These are phyloP conservation scores for Peromyscus nudipes DNA, from an alignment of 2,797 vertebrate species.

Conservation along the genomic window DNA sequence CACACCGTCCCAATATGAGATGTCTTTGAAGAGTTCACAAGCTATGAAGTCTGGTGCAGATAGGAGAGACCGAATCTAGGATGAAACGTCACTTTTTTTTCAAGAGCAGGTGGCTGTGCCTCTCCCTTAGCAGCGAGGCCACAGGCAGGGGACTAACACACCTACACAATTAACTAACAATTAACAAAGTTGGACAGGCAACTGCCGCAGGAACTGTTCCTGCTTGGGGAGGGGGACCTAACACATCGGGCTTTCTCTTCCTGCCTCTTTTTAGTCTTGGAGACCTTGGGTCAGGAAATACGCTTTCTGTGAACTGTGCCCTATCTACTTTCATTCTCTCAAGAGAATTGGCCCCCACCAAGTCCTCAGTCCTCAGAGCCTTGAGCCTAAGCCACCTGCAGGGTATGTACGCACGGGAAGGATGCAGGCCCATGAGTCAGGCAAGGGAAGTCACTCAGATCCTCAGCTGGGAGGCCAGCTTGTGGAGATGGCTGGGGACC, in stretches of 20 bases:
- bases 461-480: neutral
- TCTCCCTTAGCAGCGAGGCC: neutral
- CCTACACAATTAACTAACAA: neutral
- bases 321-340: neutral
- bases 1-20: neutral
- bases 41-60: neutral
- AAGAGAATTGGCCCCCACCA: too few species aligned
- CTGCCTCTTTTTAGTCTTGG: neutral
- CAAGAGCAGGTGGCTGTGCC: neutral
- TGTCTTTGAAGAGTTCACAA: neutral
- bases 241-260: neutral
- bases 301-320: neutral
- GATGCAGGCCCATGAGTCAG: neutral
- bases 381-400: too few species aligned
- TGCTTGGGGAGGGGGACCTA: rapidly evolving
- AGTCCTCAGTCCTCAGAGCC: neutral
- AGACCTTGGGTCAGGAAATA: neutral
- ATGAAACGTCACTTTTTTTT: neutral
- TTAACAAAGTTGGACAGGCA: neutral
- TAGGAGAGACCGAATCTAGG: neutral
- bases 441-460: neutral
- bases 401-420: neutral
- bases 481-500: neutral
- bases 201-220: neutral
- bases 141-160: neutral